A percentile compares a stretch with the other conserved stretches of the same genome.
Evolutionary conservation across 2,888 invertebrate species (phyloP).

Genomic region (Leptopterna dolabrata): DNA sequence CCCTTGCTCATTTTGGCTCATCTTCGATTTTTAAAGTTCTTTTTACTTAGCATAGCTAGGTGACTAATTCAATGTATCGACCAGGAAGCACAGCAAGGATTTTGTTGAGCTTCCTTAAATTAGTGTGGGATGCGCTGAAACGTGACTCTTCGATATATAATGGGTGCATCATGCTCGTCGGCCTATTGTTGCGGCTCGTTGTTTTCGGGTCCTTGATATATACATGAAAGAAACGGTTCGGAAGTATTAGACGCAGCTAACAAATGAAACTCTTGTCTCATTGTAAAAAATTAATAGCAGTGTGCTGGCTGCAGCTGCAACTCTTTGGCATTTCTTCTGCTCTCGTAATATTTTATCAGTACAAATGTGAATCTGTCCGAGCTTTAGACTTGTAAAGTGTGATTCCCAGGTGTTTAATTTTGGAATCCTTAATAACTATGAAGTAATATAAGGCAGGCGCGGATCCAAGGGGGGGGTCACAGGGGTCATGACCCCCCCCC

Average conservation of each 20-base stretch:
- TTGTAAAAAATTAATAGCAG: no score
- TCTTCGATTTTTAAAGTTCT: not conserved
- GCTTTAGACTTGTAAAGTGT: no score
- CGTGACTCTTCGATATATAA: not conserved
- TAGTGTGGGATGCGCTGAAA: not conserved
- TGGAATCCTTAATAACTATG: no score
- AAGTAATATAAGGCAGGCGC: no score
- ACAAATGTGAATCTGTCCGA: no score
- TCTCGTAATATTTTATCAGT: no score
- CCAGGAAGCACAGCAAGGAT: not conserved
- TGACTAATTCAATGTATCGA: not conserved
- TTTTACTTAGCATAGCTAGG: not conserved
- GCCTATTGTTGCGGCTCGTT: not conserved
- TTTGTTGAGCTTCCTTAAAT: not conserved
- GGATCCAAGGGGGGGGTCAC: no score
- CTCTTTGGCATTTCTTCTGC: no score
- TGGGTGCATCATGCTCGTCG: not conserved
- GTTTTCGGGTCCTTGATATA: not conserved
- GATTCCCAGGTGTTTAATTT: no score
- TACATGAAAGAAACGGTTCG: not conserved
- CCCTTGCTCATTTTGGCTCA: not conserved
- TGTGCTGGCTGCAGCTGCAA: no score
- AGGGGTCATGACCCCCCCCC: no score
- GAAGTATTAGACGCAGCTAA: not conserved
- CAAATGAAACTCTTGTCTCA: no score